Base-by-base conservation (phyloP, 2,113 vertebrate genomes). In the Hippolais icterina region DNA sequence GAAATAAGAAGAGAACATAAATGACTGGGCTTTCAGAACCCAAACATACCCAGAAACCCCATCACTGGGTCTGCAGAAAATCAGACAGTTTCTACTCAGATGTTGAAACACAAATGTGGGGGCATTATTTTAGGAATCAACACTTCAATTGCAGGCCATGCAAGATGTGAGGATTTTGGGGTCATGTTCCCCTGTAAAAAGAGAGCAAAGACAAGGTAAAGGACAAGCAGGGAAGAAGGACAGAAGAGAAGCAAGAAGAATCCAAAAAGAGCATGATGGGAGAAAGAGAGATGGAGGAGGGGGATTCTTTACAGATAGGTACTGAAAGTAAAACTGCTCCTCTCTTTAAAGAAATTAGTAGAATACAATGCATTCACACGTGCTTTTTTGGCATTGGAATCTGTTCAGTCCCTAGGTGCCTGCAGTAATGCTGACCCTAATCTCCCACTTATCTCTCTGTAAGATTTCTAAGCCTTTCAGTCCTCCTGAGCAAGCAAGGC, bases 381-480 rank as follows among this genome's bases (percentile, higher is more conserved):
- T 47, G 60, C 28, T 59, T 89, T 80, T 83, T 64, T 57, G 23
- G 23, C 41, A 14, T 6, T 53, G 39, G 88, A 63, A 87, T 77
- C 70, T 80, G 15, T 39, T 90, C 70, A 72, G 71, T 49, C 60
- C 56, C 50, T 75, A 66, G 63, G 80, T 80, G 69, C 61, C 83
- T 89, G 35, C 60, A 39, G 85, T 61, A 88, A 44, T 24, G 59
- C 64, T 90, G 83, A 87, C 75, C 54, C 65, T 96, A 97, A 97
- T 97, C 96, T 91, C 80, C 65, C 74, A 47, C 88, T 93, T 95
- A 97, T 94, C 89, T 72, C 83, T 35, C 39, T 49, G 57, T 23
- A 79, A 56, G 66, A 22, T 82, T 92, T 52, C 87, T 96, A 96
- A 97, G 93, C 88, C 93, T 90, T 92, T 78, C 81, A 87, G 94